Evolutionary conservation across 1,140 invertebrate species (phyloP).

Genomic region (Tetramorium simillimum): DNA sequence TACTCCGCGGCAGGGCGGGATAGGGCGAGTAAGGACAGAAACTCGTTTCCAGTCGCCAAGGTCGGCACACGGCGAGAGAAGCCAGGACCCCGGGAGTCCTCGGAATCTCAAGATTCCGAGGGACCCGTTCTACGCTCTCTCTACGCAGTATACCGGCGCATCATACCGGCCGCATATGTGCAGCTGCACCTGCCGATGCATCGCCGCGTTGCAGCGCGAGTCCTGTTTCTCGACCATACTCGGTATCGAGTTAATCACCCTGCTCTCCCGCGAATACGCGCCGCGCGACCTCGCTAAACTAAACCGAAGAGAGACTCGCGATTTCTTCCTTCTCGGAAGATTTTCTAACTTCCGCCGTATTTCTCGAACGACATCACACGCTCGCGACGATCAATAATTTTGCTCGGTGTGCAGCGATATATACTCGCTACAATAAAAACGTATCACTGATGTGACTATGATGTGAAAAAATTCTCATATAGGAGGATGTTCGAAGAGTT

Average conservation of each 20-base stretch:
- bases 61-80: conserved; percentile 65
- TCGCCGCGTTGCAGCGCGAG: conserved; percentile 17
- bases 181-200: conserved; percentile 65
- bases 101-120: conserved; percentile 72
- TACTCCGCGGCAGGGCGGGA: conserved; percentile 28
- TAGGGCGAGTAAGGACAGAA: conserved; percentile 67
- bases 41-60: conserved; percentile 74
- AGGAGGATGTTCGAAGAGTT: too few species aligned
- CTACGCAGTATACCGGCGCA: conserved; percentile 33
- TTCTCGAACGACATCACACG: background rate
- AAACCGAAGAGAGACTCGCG: background rate
- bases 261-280: background rate
- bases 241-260: conserved; percentile 45
- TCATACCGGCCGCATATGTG: conserved; percentile 70
- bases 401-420: background rate
- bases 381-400: background rate
- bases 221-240: conserved; percentile 45
- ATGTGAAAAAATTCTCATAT: background rate
- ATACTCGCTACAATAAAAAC: background rate
- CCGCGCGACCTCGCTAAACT: conserved; percentile 20
- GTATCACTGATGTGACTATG: background rate
- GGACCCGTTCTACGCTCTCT: conserved; percentile 54
- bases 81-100: conserved; percentile 55
- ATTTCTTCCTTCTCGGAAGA: background rate
- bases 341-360: background rate